Conservation (phyloP, 1,140 invertebrate genomes). For the Rhopalosiphum padi region DNA sequence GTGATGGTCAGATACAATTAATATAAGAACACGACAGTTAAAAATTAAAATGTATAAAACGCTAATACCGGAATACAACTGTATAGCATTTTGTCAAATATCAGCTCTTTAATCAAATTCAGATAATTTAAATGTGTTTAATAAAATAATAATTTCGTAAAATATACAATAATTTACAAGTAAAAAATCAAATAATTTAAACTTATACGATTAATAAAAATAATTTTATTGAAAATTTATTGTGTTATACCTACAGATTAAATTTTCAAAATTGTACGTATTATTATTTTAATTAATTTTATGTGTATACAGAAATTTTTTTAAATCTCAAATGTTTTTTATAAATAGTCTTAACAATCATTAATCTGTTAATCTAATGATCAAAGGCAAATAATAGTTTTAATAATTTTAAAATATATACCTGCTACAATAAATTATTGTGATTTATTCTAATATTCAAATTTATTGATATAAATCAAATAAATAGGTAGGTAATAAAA, state of each 20-base stretch:
- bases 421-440: too few relatives aligned
- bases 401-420: not conserved
- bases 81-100: not conserved
- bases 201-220: too few relatives aligned
- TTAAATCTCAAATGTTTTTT: too few relatives aligned
- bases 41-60: not conserved
- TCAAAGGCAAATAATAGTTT: not conserved
- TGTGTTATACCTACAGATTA: not conserved
- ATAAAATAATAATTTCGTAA: not conserved
- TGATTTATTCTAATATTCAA: not conserved
- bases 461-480: not conserved
- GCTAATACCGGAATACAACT: not conserved
- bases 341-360: too few relatives aligned
- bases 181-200: not conserved
- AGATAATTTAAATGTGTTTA: not conserved
- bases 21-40: not conserved
- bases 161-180: not conserved
- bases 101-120: not conserved
- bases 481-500: not conserved
- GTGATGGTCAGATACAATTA: not conserved
- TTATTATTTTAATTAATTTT: not conserved
- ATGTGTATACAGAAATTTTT: too few relatives aligned
- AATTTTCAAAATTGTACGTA: not conserved
- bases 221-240: too few relatives aligned
- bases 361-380: too few relatives aligned